Evolutionary conservation across 1,140 invertebrate genomes (phyloP).

Genomic region (Aphaenogaster rudis): DNA sequence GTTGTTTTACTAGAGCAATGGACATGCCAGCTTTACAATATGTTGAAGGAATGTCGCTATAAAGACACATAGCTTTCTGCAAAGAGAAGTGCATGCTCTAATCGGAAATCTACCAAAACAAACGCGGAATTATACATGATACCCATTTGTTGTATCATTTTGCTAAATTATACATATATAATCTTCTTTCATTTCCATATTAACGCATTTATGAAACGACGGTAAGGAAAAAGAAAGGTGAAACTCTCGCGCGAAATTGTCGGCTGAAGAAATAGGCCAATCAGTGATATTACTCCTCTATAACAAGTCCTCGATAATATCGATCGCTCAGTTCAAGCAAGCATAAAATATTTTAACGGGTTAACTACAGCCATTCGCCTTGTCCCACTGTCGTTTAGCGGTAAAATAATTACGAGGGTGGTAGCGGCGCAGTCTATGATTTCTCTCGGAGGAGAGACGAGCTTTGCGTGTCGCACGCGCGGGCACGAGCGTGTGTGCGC

Average conservation of each 20-base stretch:
- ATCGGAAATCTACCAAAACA: background rate
- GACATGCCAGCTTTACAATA: background rate
- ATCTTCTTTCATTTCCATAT: too few species aligned
- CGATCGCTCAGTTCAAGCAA: background rate
- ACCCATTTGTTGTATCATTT: background rate
- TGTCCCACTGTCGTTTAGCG: slow-evolving; percentile 52
- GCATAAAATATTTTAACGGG: background rate
- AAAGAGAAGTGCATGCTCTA: background rate
- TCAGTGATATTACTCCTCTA: background rate
- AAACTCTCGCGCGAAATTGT: background rate
- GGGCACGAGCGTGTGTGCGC: slow-evolving; percentile 30
- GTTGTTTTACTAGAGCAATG: background rate
- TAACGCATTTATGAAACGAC: background rate
- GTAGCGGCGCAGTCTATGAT: slow-evolving; percentile 66
- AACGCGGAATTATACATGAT: background rate
- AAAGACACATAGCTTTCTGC: slow-evolving; percentile 2
- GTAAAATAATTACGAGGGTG: slow-evolving; percentile 70
- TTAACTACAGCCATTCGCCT: slow-evolving; percentile 52
- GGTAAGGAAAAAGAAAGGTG: background rate
- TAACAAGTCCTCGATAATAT: background rate
- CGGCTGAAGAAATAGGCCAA: background rate
- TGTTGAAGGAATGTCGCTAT: slow-evolving; percentile 15
- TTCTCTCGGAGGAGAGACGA: slow-evolving; percentile 51
- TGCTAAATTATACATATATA: background rate
- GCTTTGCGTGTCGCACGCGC: slow-evolving; percentile 65